A percentile compares a stretch with the other conserved stretches of the same genome.
Conservation (phyloP, 2,797 vertebrate genomes). For the Rhabdomys pumilio region DNA sequence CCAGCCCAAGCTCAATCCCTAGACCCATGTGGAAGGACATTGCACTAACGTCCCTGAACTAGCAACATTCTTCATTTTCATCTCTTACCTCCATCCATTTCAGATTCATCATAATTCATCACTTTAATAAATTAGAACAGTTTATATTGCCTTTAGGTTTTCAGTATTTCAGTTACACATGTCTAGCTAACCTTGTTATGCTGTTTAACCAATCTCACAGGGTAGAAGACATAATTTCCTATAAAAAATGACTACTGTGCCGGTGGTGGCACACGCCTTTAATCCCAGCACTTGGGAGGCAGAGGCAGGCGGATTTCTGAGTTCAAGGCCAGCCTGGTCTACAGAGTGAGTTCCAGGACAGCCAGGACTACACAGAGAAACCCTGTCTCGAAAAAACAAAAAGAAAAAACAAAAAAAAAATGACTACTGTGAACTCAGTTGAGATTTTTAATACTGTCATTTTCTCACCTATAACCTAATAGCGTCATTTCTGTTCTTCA, state of each 20-base stretch:
- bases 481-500: background rate
- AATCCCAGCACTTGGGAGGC: too few species aligned
- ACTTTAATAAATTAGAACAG: conserved; percentile 22
- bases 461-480: background rate
- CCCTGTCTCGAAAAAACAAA: too few species aligned
- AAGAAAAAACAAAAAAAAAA: background rate
- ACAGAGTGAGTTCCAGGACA: too few species aligned
- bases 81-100: background rate
- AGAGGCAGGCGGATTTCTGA: too few species aligned
- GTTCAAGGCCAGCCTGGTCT: too few species aligned
- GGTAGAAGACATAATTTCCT: background rate
- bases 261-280: too few species aligned
- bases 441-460: background rate
- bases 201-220: background rate
- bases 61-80: conserved; percentile 29
- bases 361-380: too few species aligned
- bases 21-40: background rate
- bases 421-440: background rate
- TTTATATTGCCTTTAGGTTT: background rate
- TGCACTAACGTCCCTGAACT: background rate
- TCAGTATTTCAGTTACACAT: background rate
- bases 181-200: background rate
- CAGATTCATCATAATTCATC: background rate
- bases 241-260: background rate
- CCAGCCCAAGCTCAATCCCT: background rate